Conservation (phyloP, 2,888 invertebrate species). For the Serripes groenlandicus region DNA sequence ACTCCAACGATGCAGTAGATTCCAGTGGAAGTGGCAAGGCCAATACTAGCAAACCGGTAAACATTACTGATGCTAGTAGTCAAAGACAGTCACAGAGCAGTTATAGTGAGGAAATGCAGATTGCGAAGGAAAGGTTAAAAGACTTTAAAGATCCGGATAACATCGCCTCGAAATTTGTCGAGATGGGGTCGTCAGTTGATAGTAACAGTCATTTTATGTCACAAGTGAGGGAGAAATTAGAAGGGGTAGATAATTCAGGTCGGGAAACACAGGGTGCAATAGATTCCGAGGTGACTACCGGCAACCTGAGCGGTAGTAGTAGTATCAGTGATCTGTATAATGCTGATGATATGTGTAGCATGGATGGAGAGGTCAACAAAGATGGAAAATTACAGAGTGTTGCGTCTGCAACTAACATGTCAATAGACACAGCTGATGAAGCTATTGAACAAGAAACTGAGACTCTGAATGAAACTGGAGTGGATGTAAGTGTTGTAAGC, state of each 20-base stretch:
- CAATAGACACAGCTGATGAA: slow-evolving; percentile 80
- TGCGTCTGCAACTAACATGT: slow-evolving; percentile 67
- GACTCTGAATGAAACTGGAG: background rate
- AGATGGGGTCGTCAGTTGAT: slow-evolving; percentile 83
- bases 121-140: slow-evolving; percentile 76
- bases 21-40: slow-evolving; percentile 29
- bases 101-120: slow-evolving; percentile 76
- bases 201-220: slow-evolving; percentile 80
- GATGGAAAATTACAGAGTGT: slow-evolving; percentile 64
- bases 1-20: slow-evolving; percentile 34
- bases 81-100: slow-evolving; percentile 66
- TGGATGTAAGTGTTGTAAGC: background rate
- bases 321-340: slow-evolving; percentile 79
- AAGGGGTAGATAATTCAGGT: slow-evolving; percentile 54
- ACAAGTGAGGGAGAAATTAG: slow-evolving; percentile 64
- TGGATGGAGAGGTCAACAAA: slow-evolving; percentile 49
- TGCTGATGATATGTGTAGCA: slow-evolving; percentile 65
- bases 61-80: slow-evolving; percentile 42
- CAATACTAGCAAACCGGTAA: slow-evolving; percentile 47
- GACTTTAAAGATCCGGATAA: slow-evolving; percentile 84
- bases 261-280: slow-evolving; percentile 59
- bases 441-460: slow-evolving; percentile 62
- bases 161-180: slow-evolving; percentile 76
- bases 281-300: slow-evolving; percentile 63
- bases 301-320: slow-evolving; percentile 75